Evolutionary conservation across 1,140 invertebrate genomes (phyloP).

Genomic region (Drosophila navojoa): DNA sequence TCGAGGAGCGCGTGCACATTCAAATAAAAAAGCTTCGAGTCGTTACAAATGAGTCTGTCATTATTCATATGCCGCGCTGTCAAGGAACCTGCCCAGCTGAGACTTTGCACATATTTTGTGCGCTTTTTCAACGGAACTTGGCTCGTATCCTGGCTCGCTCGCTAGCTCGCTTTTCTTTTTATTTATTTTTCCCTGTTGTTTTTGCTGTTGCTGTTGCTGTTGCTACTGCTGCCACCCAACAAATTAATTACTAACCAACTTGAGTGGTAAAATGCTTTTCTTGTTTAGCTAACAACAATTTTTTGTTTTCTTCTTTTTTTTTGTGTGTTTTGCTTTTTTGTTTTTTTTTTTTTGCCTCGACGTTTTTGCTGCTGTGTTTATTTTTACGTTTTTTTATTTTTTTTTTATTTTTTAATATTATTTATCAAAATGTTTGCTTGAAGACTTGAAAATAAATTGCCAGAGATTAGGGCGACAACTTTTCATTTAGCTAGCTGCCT

Average conservation of each 20-base stretch:
- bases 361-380: slow-evolving; percentile 14
- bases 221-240: slow-evolving; percentile 38
- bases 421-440: slow-evolving; percentile 75
- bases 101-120: slow-evolving; percentile 60
- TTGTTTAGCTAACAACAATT: slow-evolving; percentile 55
- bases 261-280: slow-evolving; percentile 78
- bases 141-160: slow-evolving; percentile 5
- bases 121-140: slow-evolving; percentile 57
- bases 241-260: slow-evolving; percentile 79
- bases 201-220: slow-evolving; percentile 18
- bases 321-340: background rate
- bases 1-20: background rate
- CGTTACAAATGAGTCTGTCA: slow-evolving; percentile 73
- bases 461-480: slow-evolving; percentile 79
- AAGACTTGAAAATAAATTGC: slow-evolving; percentile 75
- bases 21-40: slow-evolving; percentile 34
- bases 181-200: background rate
- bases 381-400: slow-evolving; percentile 31
- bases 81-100: slow-evolving; percentile 25
- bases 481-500: slow-evolving; percentile 76
- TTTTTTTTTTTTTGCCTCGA: background rate
- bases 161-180: background rate
- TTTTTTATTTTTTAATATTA: slow-evolving; percentile 59
- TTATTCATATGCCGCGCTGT: slow-evolving; percentile 61
- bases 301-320: background rate